Percentiles rank a stretch among this genome's conserved stretches.
These are phyloP conservation scores for Idaea dimidiata DNA, from an alignment of 2,888 invertebrate species.

Conservation along the genomic window DNA sequence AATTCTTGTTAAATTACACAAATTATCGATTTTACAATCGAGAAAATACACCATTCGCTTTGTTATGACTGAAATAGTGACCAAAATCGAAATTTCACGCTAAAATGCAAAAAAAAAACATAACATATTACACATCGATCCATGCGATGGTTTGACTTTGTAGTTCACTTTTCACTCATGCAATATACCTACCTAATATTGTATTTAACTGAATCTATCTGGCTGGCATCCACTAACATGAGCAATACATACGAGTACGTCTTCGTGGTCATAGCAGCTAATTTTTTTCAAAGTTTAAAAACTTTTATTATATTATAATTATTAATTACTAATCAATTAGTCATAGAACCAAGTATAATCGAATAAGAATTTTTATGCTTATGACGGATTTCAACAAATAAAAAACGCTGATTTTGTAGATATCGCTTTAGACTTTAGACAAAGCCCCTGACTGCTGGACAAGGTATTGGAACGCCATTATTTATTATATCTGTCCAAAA, in stretches of 20 bases:
- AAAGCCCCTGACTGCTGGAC: background rate
- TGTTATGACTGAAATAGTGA: background rate
- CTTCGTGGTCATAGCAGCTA: too few species aligned
- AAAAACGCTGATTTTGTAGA: background rate
- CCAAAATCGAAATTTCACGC: background rate
- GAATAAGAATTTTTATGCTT: constrained; percentile 22
- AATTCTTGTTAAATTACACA: background rate
- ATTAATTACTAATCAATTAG: constrained; percentile 1
- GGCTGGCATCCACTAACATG: background rate
- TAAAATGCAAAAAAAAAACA: background rate
- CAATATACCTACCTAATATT: too few species aligned
- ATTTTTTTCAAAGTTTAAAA: too few species aligned
- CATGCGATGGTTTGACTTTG: constrained; percentile 2
- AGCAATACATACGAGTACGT: too few species aligned
- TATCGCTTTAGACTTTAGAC: background rate
- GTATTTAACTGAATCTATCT: background rate
- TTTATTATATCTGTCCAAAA: background rate
- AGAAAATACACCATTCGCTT: background rate
- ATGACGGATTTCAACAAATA: too few species aligned
- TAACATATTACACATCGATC: constrained; percentile 6
- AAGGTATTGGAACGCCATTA: background rate
- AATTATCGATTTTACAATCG: background rate
- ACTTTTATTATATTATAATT: background rate
- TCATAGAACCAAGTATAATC: constrained; percentile 13
- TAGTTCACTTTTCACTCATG: constrained; percentile 3